Evolutionary conservation across 2,888 invertebrate genomes (phyloP), one percentile per base, ranked within the genome.

Genomic region (Oscheius myriophilus): DNA sequence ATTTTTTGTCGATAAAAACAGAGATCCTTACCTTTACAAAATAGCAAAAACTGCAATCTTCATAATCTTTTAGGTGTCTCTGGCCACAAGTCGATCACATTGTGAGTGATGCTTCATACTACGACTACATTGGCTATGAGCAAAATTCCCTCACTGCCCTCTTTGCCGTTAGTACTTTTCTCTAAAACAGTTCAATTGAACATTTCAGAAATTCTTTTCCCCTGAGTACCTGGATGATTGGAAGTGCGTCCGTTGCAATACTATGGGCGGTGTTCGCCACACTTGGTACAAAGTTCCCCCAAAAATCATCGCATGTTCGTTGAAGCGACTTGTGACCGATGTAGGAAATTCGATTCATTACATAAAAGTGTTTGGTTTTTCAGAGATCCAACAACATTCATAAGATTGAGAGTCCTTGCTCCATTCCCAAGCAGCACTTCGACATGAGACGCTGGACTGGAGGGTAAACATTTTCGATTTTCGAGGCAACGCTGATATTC

Each of bases 201-300:
- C 49, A 49, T 49, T 57, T n/a, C 63, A 64, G 63, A 42, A 43
- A 23, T 64, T 33, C 42, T 64, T 64, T 42, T 41, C 46, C 12
- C 54, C 65, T 1, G 65, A 54, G 46, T 65, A 39, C 25, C 18
- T 55, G 12, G 26, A 45, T 55, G 65, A 55, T 43, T 57, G 55
- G 46, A 16, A 25, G 16, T 65, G 65, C 25, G 65, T 55, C n/a
- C 41, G 39, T 18, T 65, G 65, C 39, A 45, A 33, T n/a, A 33
- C 21, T 39, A 54, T 43, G 26, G 65, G 65, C 42, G 65, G 42
- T 14, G 26, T 65, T 16, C 14, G 39, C 14, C 18, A 23, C 14
- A 21, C 33, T n/a, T 18, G 41, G 12, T 65, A 55, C 33, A 41
- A 21, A 11, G 25, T n/a, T 12, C 23, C 46, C 21, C 65, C 65